A percentile compares a stretch with the other conserved stretches of the same genome.
phyloP scores from a whole-genome alignment of 2,888 invertebrate genomes.

The Polyommatus icarus region DNA sequence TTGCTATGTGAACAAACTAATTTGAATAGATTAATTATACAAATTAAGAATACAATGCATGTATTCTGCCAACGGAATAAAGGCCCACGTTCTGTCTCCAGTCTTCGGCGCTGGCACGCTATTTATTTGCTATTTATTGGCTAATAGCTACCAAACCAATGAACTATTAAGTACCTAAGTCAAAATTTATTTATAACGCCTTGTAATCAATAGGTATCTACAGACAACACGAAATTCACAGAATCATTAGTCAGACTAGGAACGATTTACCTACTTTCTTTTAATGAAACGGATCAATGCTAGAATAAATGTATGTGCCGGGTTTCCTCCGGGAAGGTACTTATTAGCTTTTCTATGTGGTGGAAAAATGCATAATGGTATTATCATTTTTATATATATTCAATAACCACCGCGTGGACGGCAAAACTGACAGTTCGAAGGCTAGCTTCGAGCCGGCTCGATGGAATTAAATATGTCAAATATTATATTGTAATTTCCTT shows the following conservation, averaged over 20 bases:
- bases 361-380: too few relatives aligned
- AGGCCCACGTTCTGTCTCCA: slow-evolving; percentile 15
- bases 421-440: too few relatives aligned
- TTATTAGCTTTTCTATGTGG: too few relatives aligned
- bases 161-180: slow-evolving; percentile 14
- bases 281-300: not conserved
- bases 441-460: too few relatives aligned
- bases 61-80: slow-evolving; percentile 24
- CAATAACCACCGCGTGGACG: too few relatives aligned
- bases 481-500: too few relatives aligned
- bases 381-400: too few relatives aligned
- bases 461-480: too few relatives aligned
- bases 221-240: not conserved
- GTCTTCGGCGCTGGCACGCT: slow-evolving; percentile 13
- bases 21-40: slow-evolving; percentile 14
- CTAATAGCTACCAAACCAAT: not conserved
- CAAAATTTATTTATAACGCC: slow-evolving; percentile 5
- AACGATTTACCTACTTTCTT: not conserved
- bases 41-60: slow-evolving; percentile 24
- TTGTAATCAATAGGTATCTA: slow-evolving; percentile 9
- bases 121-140: not conserved
- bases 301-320: too few relatives aligned
- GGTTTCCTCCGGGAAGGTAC: too few relatives aligned
- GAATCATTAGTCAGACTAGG: not conserved
- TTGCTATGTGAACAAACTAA: slow-evolving; percentile 1